A percentile compares a stretch with the other conserved stretches of the same genome.
Conservation (phyloP, 2,113 vertebrate species). For the Zingel zingel region DNA sequence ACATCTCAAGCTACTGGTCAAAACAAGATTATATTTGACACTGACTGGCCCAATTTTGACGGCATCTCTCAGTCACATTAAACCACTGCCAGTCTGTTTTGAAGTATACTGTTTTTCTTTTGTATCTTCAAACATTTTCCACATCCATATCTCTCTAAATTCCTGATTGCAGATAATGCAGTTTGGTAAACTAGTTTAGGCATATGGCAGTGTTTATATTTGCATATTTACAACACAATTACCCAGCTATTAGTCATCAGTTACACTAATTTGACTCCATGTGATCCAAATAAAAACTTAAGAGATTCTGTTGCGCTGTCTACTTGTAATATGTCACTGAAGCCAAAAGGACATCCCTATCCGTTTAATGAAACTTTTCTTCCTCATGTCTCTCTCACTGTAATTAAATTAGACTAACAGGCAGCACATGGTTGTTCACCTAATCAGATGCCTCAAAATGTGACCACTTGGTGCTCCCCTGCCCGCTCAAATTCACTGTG, state of each 20-base stretch:
- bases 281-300: constrained; percentile 50
- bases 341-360: constrained; percentile 26
- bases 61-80: neutral
- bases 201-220: neutral
- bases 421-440: constrained; percentile 79
- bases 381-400: constrained; percentile 62
- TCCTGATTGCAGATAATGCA: neutral
- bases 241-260: neutral
- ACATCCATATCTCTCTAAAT: neutral
- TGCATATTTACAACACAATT: neutral
- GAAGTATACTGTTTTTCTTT: neutral
- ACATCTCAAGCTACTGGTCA: neutral
- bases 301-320: constrained; percentile 3
- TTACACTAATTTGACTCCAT: constrained; percentile 31
- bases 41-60: neutral
- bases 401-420: constrained; percentile 83
- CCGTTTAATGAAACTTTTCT: constrained; percentile 50
- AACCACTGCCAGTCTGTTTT: neutral
- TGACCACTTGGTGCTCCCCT: constrained; percentile 67
- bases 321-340: constrained; percentile 18
- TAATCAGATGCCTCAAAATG: constrained; percentile 83
- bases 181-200: neutral
- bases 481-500: constrained; percentile 55
- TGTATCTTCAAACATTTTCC: neutral
- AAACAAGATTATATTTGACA: neutral